Evolutionary conservation across 2,797 vertebrate species (phyloP), one percentile per base, ranked within the genome.

Genomic region (Anguilla pacifica): DNA sequence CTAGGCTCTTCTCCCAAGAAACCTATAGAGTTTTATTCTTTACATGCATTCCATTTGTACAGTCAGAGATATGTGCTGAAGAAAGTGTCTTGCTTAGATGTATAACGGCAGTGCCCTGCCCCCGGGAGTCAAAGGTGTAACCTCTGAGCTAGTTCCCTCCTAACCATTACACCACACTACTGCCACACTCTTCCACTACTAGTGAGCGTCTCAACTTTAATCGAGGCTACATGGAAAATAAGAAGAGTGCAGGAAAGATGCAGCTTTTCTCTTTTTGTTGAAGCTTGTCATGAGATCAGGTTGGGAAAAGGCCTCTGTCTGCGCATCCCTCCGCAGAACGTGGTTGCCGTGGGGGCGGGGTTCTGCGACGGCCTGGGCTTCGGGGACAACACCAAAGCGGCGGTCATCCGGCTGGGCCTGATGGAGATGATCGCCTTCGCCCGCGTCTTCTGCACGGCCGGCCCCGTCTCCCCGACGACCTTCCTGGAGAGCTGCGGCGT

Each of bases 401-500:
- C 98, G 0, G 98, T 99, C 90, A 99, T 99, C 91, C 98, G 99
- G 3, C 95, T 99, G 88, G 99, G 99, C 3, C 95, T 99, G 89
- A 98, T 98, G 98, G 99, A 99, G 96, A 99, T 99, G 98, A 98
- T 99, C 0, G 93, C 93, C 89, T 99, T 99, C 0, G 95, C 98
- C 91, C 97, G 94, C 88, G 67, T 99, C 87, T 98, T 99, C 96
- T 99, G 98, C 92, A 96, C 96, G 17, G 88, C 95, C 86, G 93
- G 97, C 83, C 72, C 95, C 0, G 97, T 98, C 90, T 96, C 95
- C 89, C 88, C 94, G 0, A 91, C 95, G 94, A 99, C 97, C 77
- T 99, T 99, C 95, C 93, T 99, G 95, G 97, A 99, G 95, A 99
- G 99, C 96, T 99, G 98, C 0, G 98, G 99, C 0, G 83, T 99